These are phyloP conservation scores for Bos indicus DNA, from an alignment of 2,113 vertebrate genomes.

Conservation along the genomic window DNA sequence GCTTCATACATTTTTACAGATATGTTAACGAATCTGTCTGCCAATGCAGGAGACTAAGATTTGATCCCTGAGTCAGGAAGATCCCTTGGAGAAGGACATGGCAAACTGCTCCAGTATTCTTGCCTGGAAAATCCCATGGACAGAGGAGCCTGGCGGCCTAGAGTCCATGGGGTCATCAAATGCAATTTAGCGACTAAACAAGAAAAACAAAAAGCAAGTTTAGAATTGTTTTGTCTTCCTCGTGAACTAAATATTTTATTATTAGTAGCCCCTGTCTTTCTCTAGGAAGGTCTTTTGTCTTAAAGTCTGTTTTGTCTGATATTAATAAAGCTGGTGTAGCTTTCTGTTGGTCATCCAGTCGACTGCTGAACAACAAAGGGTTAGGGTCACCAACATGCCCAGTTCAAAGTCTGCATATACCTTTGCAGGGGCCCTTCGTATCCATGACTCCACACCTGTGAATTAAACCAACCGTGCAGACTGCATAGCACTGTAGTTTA, in stretches of 20 bases:
- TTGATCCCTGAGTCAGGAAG: background rate
- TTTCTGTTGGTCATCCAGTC: background rate
- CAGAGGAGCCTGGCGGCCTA: background rate
- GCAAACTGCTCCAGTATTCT: background rate
- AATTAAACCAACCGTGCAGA: background rate
- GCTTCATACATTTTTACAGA: background rate
- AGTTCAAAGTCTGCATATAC: background rate
- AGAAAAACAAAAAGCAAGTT: background rate
- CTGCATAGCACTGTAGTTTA: background rate
- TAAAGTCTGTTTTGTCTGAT: background rate
- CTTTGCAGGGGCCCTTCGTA: background rate
- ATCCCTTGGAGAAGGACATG: background rate
- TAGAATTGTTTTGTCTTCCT: background rate
- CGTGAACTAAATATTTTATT: background rate
- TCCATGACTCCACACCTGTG: background rate
- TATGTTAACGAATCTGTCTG: background rate
- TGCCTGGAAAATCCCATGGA: background rate
- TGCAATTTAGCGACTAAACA: background rate
- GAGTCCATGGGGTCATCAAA: background rate
- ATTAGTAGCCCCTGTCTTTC: background rate
- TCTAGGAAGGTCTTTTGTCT: background rate
- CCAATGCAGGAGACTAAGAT: background rate
- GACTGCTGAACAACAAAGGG: background rate
- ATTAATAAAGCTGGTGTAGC: background rate
- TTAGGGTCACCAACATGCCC: background rate